These are phyloP conservation scores for Cochlearius cochlearius DNA, from an alignment of 2,113 vertebrate genomes.

Conservation along the genomic window DNA sequence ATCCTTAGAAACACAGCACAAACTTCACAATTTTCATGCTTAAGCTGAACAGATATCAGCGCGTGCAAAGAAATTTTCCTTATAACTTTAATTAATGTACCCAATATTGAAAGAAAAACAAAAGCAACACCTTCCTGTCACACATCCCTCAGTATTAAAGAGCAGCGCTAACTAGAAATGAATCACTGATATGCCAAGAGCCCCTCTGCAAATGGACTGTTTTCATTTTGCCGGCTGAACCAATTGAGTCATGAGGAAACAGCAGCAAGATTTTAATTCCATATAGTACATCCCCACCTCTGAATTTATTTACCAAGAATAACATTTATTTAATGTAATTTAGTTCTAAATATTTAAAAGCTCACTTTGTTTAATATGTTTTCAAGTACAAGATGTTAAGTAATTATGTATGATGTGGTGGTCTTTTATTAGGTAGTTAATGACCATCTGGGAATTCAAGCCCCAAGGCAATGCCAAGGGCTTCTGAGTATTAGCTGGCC, in stretches of 20 bases:
- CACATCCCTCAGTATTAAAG: neutral
- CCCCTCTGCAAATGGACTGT: slow-evolving; percentile 37
- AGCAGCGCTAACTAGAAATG: neutral
- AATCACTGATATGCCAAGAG: neutral
- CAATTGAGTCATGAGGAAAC: slow-evolving; percentile 29
- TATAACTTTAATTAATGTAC: neutral
- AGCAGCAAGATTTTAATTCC: slow-evolving; percentile 65
- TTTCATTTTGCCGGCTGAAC: neutral
- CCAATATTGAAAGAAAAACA: neutral
- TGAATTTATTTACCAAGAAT: slow-evolving; percentile 72
- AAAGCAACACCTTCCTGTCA: neutral
- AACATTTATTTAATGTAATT: slow-evolving; percentile 76
- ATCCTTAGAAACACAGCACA: neutral
- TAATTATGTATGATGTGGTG: slow-evolving; percentile 75
- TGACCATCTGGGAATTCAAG: slow-evolving; percentile 75
- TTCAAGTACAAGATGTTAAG: slow-evolving; percentile 73
- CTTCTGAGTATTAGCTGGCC: slow-evolving; percentile 68
- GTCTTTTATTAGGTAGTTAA: slow-evolving; percentile 75
- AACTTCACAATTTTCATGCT: neutral
- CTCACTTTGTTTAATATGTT: slow-evolving; percentile 77
- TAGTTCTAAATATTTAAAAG: slow-evolving; percentile 75
- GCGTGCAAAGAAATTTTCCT: neutral
- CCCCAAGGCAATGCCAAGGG: slow-evolving; percentile 63
- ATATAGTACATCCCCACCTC: slow-evolving; percentile 61
- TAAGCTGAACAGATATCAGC: neutral